Evolutionary conservation across 92 coral and sea anemone genomes (phyloP), one percentile per base, ranked within the genome.

Genomic region (Ricordea florida): DNA sequence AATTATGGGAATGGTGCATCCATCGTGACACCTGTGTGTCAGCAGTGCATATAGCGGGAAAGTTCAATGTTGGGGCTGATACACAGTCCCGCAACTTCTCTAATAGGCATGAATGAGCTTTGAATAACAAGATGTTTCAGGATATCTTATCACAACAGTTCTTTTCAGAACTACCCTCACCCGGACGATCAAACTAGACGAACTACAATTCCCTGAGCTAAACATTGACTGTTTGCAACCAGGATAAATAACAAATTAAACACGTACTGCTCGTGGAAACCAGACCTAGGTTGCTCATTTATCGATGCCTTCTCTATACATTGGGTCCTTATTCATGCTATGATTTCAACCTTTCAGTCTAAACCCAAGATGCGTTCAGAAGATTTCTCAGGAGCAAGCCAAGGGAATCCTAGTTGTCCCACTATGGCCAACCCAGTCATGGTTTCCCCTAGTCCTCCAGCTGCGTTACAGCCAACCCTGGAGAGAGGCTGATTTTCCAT

Each of bases 311-410:
- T 80, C 56, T 52, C 87, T 28, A 34, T 61, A 36, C 28, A 62
- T 38, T 81, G 82, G 87, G 73, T 10, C 2, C 38, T 11, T 47
- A 46, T 33, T 13, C 47, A 31, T 73, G 61, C 32, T 81, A 81
- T 73, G 87, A 5, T 81, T 81, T 43, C 81, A 81, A 62, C 87
- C 87, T 48, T 74, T 81, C 64, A 81, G 87, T 32, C 21, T 81
- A 34, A 72, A 72, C 62, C 82, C 87, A 26, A 35, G 69, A 34
- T 81, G 49, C 58, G 48, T 69, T 27, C 79, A 79, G 32, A 79
- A 79, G 46, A 42, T 70, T 22, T 35, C 17, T 18, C 69, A 55
- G 57, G 86, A 80, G 72, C 44, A 70, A 58, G 85, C 70, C 44
- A 69, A 69, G 34, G 79, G 85, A 26, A 79, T 79, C 26, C 30